Evolutionary conservation across 1,140 invertebrate species (phyloP).

Genomic region (Catajapyx aquilonaris): DNA sequence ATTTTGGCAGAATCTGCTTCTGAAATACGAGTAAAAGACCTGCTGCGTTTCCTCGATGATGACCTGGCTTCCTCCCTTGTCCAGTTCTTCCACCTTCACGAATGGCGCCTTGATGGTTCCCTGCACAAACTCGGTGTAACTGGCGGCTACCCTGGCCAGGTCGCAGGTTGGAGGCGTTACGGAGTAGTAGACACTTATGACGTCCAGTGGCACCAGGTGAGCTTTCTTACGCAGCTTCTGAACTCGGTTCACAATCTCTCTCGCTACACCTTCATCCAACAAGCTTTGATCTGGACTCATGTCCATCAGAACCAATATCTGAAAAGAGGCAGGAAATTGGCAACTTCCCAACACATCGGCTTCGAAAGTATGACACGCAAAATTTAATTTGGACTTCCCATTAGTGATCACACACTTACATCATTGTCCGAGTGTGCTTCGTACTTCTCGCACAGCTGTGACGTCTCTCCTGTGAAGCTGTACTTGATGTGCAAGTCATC

Average conservation of each 20-base stretch:
- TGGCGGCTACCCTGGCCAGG: constrained; percentile 41
- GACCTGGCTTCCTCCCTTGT: constrained; percentile 14
- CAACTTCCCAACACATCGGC: background rate
- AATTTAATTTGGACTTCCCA: background rate
- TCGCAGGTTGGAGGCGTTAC: constrained; percentile 34
- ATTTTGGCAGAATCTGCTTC: constrained; percentile 2
- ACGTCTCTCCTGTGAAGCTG: constrained; percentile 31
- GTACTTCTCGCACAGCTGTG: constrained; percentile 45
- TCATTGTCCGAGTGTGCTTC: constrained; percentile 79
- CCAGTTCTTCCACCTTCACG: background rate
- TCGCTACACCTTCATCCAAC: constrained; percentile 73
- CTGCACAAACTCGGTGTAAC: constrained; percentile 54
- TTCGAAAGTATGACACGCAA: constrained; percentile 6
- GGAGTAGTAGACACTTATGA: constrained; percentile 63
- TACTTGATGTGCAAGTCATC: constrained; percentile 77
- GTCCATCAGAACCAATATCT: constrained; percentile 49
- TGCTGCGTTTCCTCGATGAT: constrained; percentile 56
- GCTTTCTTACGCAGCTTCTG: constrained; percentile 96
- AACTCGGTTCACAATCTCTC: constrained; percentile 90
- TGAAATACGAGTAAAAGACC: constrained; percentile 28
- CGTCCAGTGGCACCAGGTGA: constrained; percentile 75
- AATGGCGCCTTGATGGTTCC: constrained; percentile 56
- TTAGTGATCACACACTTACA: constrained; percentile 18
- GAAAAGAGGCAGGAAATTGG: constrained; percentile 5
- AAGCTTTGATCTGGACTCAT: constrained; percentile 66